These are phyloP conservation scores for Lateolabrax maculatus DNA, from an alignment of 2,797 vertebrate genomes.

Conservation along the genomic window DNA sequence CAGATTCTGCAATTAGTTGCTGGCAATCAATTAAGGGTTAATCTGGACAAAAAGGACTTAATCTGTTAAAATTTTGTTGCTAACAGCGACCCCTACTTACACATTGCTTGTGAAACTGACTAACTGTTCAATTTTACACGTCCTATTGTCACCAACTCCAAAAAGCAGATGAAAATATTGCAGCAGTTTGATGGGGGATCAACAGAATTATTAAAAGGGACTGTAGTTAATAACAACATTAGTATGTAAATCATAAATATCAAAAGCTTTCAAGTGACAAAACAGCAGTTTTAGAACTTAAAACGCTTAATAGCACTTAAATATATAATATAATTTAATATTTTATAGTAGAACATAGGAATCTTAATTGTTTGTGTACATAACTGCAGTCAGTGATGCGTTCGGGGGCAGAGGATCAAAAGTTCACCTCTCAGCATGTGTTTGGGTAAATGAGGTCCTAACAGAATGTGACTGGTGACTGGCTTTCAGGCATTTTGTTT, in stretches of 20 bases:
- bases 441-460: slow-evolving; percentile 10
- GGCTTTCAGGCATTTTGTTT: background rate
- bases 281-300: background rate
- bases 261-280: background rate
- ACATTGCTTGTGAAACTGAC: too few relatives aligned
- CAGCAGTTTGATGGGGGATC: background rate
- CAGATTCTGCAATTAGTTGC: too few relatives aligned
- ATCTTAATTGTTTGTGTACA: background rate
- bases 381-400: background rate
- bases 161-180: background rate
- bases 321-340: background rate
- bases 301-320: too few relatives aligned
- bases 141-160: background rate
- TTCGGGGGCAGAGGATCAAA: slow-evolving; percentile 3
- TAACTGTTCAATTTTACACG: too few relatives aligned
- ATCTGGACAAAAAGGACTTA: too few relatives aligned
- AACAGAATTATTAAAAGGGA: background rate
- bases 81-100: too few relatives aligned
- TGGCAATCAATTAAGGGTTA: too few relatives aligned
- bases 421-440: slow-evolving; percentile 20
- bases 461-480: background rate
- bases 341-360: background rate
- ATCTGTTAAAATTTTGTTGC: too few relatives aligned
- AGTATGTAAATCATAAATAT: background rate
- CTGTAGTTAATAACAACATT: background rate